Evolutionary conservation across 2,113 vertebrate genomes (phyloP).

Genomic region (Pelecanoides urinatrix): DNA sequence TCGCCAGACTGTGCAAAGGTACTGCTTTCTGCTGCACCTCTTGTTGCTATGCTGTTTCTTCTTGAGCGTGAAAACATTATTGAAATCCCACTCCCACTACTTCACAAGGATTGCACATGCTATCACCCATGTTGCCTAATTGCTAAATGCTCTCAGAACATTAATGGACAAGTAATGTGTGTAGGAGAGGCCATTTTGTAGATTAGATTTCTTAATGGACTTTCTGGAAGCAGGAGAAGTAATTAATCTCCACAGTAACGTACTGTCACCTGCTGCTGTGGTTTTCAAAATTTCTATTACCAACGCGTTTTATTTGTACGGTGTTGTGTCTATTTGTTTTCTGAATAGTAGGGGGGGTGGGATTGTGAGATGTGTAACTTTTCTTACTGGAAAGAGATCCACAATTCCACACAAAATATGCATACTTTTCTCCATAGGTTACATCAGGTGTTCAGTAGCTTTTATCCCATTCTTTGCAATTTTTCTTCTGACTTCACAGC

Average conservation of each 20-base stretch:
- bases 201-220: slow-evolving; percentile 62
- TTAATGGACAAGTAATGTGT: slow-evolving; percentile 31
- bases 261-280: background rate
- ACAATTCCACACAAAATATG: background rate
- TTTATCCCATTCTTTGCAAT: background rate
- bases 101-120: background rate
- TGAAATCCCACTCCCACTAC: background rate
- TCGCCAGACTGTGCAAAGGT: background rate
- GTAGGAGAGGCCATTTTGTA: slow-evolving; percentile 5
- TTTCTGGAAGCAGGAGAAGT: slow-evolving; percentile 17
- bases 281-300: background rate
- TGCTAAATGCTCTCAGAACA: slow-evolving; percentile 7
- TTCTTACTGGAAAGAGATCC: background rate
- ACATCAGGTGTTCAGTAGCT: background rate
- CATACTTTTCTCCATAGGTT: background rate
- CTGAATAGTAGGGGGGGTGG: fast-evolving
- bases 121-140: background rate
- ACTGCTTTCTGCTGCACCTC: background rate
- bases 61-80: background rate
- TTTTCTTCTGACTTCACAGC: background rate
- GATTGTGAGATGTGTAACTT: background rate
- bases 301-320: background rate
- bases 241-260: slow-evolving; percentile 31
- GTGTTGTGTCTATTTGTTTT: background rate
- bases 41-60: background rate